phyloP scores from a whole-genome alignment of 2,888 invertebrate species.

The Macrophya annulata region DNA sequence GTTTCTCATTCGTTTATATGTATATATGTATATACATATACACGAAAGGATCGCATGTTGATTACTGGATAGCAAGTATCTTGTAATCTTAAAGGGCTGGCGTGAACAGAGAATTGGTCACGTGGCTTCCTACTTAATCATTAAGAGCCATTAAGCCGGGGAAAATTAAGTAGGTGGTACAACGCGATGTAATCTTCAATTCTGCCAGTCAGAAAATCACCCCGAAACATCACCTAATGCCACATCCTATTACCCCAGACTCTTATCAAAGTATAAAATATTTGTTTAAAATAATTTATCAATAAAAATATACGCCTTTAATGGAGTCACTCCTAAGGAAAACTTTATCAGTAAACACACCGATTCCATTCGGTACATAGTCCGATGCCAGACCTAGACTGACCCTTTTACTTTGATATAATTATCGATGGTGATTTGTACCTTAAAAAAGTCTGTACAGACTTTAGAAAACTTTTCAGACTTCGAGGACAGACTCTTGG shows the following conservation, averaged over 20 bases:
- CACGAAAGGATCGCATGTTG: conserved; percentile 44
- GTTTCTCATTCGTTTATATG: conserved; percentile 31
- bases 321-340: neutral
- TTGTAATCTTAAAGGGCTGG: conserved; percentile 56
- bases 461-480: conserved; percentile 28
- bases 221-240: conserved; percentile 43
- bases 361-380: neutral
- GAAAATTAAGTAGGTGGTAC: conserved; percentile 47
- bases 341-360: conserved; percentile 14
- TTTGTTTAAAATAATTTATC: neutral
- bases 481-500: neutral
- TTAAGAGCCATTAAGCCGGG: conserved; percentile 45
- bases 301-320: conserved; percentile 23
- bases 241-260: conserved; percentile 26
- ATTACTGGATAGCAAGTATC: conserved; percentile 51
- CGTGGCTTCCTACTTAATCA: conserved; percentile 54
- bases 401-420: conserved; percentile 28
- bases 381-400: neutral
- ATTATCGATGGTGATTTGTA: conserved; percentile 41
- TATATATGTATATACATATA: conserved; percentile 1
- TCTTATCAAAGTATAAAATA: neutral
- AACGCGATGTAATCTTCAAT: conserved; percentile 41
- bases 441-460: neutral
- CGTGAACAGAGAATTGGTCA: conserved; percentile 51
- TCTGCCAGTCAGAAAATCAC: conserved; percentile 21